Percentiles rank a stretch among this genome's conserved stretches.
phyloP scores from a whole-genome alignment of 2,797 vertebrate genomes.

The Oophaga sylvatica region DNA sequence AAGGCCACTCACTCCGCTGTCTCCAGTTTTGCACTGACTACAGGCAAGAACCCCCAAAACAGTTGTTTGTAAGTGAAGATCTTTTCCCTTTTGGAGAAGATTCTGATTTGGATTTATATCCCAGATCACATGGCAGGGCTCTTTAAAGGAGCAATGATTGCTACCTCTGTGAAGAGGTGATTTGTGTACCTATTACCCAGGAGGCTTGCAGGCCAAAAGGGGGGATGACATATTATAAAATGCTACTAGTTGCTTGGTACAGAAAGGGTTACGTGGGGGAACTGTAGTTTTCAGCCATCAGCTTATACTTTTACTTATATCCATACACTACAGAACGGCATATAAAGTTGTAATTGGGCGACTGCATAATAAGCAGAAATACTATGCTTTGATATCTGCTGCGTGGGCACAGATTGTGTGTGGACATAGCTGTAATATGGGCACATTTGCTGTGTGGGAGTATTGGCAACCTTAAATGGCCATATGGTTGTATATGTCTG shows the following conservation, averaged over 20 bases:
- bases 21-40: too few relatives aligned
- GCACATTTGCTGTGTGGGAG: slow-evolving; percentile 26
- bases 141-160: too few relatives aligned
- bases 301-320: neutral
- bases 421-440: slow-evolving; percentile 6
- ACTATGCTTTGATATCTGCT: neutral
- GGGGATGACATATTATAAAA: neutral
- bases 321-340: neutral
- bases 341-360: neutral
- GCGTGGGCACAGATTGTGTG: slow-evolving; percentile 7
- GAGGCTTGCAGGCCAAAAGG: too few relatives aligned
- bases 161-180: too few relatives aligned
- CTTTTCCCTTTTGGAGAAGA: too few relatives aligned
- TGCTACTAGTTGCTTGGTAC: neutral
- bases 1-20: too few relatives aligned
- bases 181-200: too few relatives aligned
- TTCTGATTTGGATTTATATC: too few relatives aligned
- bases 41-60: too few relatives aligned
- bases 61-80: too few relatives aligned
- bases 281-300: neutral
- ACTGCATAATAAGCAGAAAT: neutral
- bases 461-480: slow-evolving; percentile 8
- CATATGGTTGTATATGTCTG: neutral
- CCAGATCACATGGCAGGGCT: too few relatives aligned
- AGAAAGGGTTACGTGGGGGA: neutral